A percentile compares a stretch with the other conserved stretches of the same genome.
phyloP scores from a whole-genome alignment of 2,797 vertebrate species.

The Poeciliopsis turneri region DNA sequence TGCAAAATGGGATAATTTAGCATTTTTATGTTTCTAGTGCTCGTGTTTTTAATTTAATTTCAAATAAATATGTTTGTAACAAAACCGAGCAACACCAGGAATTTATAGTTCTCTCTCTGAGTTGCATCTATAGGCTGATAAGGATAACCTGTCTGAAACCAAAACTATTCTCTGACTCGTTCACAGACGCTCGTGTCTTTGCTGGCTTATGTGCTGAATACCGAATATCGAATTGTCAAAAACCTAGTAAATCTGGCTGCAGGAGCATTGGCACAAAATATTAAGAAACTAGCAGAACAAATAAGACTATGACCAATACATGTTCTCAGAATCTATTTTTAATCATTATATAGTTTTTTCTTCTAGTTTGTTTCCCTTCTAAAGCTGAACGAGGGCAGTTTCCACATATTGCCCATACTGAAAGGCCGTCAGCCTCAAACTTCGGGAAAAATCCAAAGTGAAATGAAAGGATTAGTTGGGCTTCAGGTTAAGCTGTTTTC shows the following conservation, averaged over 20 bases:
- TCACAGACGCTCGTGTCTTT: constrained; percentile 1
- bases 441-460: constrained; percentile 30
- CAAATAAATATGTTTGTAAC: neutral
- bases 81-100: neutral
- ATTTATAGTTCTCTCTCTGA: neutral
- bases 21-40: neutral
- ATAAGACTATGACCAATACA: neutral
- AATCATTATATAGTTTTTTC: neutral
- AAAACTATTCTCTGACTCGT: constrained; percentile 1
- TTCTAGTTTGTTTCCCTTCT: constrained; percentile 6
- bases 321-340: neutral
- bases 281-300: neutral
- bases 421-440: constrained; percentile 37
- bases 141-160: neutral
- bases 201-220: constrained; percentile 9
- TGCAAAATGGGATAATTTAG: neutral
- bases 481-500: constrained; percentile 43
- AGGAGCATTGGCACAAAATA: neutral
- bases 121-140: neutral
- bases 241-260: neutral
- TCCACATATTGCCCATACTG: constrained; percentile 20
- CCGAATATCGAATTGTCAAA: constrained; percentile 13
- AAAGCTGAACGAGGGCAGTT: constrained; percentile 5
- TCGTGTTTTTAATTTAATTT: neutral
- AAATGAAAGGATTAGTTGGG: constrained; percentile 42